Evolutionary conservation across 2,888 invertebrate genomes (phyloP), one percentile per base, ranked within the genome.

Genomic region (Oscheius sp.): DNA sequence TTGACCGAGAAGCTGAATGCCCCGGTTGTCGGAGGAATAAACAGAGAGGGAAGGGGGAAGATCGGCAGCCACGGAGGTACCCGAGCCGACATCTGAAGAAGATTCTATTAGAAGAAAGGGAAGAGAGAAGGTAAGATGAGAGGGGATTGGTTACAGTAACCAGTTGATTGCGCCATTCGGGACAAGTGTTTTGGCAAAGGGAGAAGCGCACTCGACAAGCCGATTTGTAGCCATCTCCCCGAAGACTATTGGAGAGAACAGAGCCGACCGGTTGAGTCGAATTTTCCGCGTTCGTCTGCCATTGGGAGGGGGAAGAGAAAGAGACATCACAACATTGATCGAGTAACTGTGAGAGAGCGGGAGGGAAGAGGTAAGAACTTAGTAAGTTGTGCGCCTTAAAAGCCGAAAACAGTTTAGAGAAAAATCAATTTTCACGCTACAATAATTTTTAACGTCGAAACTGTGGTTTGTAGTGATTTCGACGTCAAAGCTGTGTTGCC

Each of bases 191-290:
- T 61, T 61, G 65, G 17, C 39, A 61, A 15, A n/a, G n/a, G 39
- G 42, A 34, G 58, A 23, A 27, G 23, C 23, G 52, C 65, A 50
- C 65, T 50, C 29, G 50, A 64, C 20, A 64, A 65, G 65, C 48
- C 50, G 65, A 65, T 50, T 52, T 65, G 65, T 52, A 29, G 65
- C 61, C 61, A 45, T n/a, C n/a, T n/a, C n/a, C n/a, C n/a, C n/a
- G n/a, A n/a, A n/a, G n/a, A n/a, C 61, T 61, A 61, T n/a, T n/a
- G n/a, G 20, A 27, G 61, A 61, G 45, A 61, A 12, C 29, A 42
- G 55, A 55, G 10, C 15, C 31, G 61, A 61, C 61, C 42, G 61
- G 61, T 61, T 31, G 61, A n/a, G n/a, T n/a, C 29, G 27, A 8
- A 25, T 45, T 39, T 27, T 65, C 34, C 61, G n/a, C 42, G 42